phyloP scores from a whole-genome alignment of 2,797 vertebrate species.

The Gymnoscopelus microlampas region DNA sequence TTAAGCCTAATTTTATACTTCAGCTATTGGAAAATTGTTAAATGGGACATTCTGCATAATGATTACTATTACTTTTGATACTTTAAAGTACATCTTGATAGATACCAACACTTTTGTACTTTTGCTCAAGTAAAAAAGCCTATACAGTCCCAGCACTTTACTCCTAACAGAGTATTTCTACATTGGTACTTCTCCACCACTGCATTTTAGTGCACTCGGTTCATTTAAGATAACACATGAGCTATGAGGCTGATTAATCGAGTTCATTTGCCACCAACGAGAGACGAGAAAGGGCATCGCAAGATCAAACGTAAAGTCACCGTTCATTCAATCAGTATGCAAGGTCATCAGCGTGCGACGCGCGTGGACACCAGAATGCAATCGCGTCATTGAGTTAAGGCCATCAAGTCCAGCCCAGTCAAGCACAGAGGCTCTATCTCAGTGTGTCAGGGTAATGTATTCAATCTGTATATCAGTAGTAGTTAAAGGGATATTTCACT shows the following conservation, averaged over 20 bases:
- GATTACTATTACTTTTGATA: no score
- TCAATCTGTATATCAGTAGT: no score
- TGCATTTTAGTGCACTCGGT: constrained; percentile 18
- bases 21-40: no score
- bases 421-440: neutral
- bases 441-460: neutral
- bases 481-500: no score
- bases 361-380: neutral
- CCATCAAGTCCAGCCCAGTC: neutral
- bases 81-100: no score
- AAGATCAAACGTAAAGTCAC: constrained; percentile 39
- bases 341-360: neutral
- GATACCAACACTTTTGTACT: no score
- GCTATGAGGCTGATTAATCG: constrained; percentile 39
- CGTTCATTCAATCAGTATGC: constrained; percentile 1
- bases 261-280: constrained; percentile 31
- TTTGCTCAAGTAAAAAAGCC: no score
- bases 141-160: no score
- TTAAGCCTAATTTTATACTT: no score
- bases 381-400: neutral
- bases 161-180: no score
- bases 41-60: no score
- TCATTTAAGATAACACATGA: constrained; percentile 38
- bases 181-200: neutral
- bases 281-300: constrained; percentile 34